Evolutionary conservation across 2,113 vertebrate genomes (phyloP), one percentile per base, ranked within the genome.

Genomic region (Hemibagrus wyckioides): DNA sequence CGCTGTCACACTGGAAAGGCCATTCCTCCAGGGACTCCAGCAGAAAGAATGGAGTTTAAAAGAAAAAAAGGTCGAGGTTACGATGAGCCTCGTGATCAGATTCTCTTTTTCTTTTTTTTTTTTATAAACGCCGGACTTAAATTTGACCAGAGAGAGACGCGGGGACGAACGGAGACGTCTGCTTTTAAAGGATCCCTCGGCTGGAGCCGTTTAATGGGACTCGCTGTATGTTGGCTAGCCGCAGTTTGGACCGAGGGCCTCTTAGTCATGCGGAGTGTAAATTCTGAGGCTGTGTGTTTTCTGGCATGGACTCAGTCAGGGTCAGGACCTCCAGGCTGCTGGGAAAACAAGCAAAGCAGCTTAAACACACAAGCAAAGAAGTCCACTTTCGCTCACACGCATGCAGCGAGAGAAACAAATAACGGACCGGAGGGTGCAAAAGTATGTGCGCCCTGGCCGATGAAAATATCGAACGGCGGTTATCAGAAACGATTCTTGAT

Each of bases 1-100:
- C 89, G 54, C 79, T 92, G 93, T 94, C 93, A 93, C 91, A 90
- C 86, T 90, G 91, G 89, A 91, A 91, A 93, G 87, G 89, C 90
- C 90, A 89, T 88, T 91, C 89, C 92, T 90, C 89, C 67, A 82
- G 87, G 91, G 90, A 93, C 88, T 91, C 21, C 59, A 85, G 85
- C 77, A 48, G 33, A 65, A 87, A 86, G 54, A 63, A 80, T 69
- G 63, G 65, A 83, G 84, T 19, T 75, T 39, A 77, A 36, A 85
- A 69, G 80, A 36, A 77, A 50, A n/a, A 81, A 61, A 82, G 23
- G 7, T 82, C 13, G 19, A 75, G 14, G 21, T 30, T 30, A 11
- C 6, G 5, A 69, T 54, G 17, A 44, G 48, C n/a, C 56, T 56
- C n/a, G 61, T 69, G 52, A 73, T 73, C 10, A 28, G 48, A 44